A percentile compares a stretch with the other conserved stretches of the same genome.
Conservation (phyloP, 2,113 vertebrate species). For the Stegastes partitus region DNA sequence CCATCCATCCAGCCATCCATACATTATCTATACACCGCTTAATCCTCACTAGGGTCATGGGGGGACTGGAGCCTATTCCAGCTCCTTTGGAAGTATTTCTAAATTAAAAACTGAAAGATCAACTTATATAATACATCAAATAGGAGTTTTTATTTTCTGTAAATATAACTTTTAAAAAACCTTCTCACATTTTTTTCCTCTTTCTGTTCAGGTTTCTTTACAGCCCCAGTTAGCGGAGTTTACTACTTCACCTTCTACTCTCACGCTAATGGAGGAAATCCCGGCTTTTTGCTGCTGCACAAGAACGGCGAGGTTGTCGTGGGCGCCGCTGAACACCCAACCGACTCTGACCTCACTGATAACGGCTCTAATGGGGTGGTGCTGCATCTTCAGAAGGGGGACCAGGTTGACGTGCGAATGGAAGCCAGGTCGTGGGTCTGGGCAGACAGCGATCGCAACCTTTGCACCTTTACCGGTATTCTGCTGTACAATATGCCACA, state of each 20-base stretch:
- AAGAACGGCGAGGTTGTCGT: constrained; percentile 34
- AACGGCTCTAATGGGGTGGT: constrained; percentile 45
- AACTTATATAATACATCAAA: no score
- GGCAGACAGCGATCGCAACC: constrained; percentile 45
- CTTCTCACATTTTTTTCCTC: background rate
- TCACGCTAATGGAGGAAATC: constrained; percentile 39
- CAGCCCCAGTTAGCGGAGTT: constrained; percentile 58
- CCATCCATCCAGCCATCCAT: no score
- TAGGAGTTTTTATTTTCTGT: no score
- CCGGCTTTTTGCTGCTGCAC: constrained; percentile 33
- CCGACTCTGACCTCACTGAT: constrained; percentile 19
- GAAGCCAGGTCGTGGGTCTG: constrained; percentile 52
- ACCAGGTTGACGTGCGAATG: constrained; percentile 36
- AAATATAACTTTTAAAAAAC: background rate
- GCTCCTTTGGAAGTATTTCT: no score
- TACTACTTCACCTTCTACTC: constrained; percentile 66
- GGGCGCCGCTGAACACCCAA: constrained; percentile 30
- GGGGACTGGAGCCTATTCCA: no score
- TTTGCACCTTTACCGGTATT: constrained; percentile 49
- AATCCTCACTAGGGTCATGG: no score
- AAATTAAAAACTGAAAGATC: background rate
- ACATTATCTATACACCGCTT: no score
- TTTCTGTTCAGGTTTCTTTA: constrained; percentile 53
- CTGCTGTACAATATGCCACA: constrained; percentile 28
- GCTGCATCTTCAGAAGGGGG: constrained; percentile 39